Conservation (phyloP, 2,888 invertebrate genomes). For the Pseudeuparius sepicola region DNA sequence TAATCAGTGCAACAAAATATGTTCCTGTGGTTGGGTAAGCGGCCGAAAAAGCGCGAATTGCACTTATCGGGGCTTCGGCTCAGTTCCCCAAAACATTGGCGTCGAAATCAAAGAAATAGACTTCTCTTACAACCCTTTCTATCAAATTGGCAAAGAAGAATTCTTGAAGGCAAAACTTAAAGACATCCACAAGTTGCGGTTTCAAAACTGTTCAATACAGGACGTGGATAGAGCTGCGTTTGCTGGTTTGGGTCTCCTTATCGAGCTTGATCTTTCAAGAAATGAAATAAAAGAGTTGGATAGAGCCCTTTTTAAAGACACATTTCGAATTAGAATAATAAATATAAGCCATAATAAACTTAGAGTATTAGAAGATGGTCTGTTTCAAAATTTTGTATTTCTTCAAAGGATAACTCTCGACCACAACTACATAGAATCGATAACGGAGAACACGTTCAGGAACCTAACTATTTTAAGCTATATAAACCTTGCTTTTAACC, state of each 20-base stretch:
- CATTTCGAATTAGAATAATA: constrained; percentile 60
- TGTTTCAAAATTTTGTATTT: constrained; percentile 65
- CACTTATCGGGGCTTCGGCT: constrained; percentile 43
- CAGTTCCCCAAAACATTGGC: constrained; percentile 64
- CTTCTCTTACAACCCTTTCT: constrained; percentile 59
- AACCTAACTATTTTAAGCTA: constrained; percentile 50
- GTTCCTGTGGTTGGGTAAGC: constrained; percentile 77
- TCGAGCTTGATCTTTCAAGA: constrained; percentile 71
- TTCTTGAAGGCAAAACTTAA: constrained; percentile 60
- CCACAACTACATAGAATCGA: constrained; percentile 59
- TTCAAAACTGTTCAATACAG: constrained; percentile 64
- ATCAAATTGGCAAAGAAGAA: constrained; percentile 54
- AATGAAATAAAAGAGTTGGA: constrained; percentile 59
- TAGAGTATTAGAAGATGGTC: constrained; percentile 57
- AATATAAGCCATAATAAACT: constrained; percentile 67
- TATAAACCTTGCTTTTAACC: constrained; percentile 64
- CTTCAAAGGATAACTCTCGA: constrained; percentile 69
- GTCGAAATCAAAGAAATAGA: constrained; percentile 63
- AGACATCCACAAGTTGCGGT: constrained; percentile 71
- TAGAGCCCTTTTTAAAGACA: constrained; percentile 60
- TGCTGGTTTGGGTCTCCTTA: constrained; percentile 63
- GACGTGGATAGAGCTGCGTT: constrained; percentile 68
- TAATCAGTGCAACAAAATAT: constrained; percentile 43
- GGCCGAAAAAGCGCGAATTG: constrained; percentile 82
- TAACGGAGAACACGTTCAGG: constrained; percentile 52